Evolutionary conservation across 2,113 vertebrate species (phyloP), one percentile per base, ranked within the genome.

Genomic region (Lasiurus borealis): DNA sequence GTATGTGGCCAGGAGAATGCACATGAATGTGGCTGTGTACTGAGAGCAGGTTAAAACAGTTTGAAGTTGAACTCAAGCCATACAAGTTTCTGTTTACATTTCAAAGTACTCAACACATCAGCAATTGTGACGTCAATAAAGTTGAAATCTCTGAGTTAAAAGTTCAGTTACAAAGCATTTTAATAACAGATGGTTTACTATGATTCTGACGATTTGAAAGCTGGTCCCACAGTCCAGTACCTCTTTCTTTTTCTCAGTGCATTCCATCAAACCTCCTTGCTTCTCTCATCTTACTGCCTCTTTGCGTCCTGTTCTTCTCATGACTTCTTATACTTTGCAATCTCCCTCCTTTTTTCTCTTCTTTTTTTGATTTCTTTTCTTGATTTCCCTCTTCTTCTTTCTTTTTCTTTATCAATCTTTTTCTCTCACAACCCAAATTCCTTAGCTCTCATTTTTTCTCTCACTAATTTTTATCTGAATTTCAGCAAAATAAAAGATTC

Each of bases 71-170:
- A 64, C 40, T 88, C 16, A 68, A 50, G 46, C 14, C 50, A 92
- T 36, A 27, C 14, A 18, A 40, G 48, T 27, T 84, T 93, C 48
- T 81, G 93, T 96, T 98, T 97, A 91, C 92, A 91, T 97, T 97
- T 93, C 97, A 96, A 97, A 98, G 95, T 97, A 97, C 88, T 92
- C 69, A 93, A 92, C 83, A 95, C n/a, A 36, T n/a, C 88, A 97
- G 92, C 95, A 97, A 50, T 46, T 27, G 16, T 85, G 44, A 71
- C 62, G 36, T 96, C 97, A 98, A 81, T 95, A 96, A 90, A 96
- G n/a, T 59, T 62, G 40, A 97, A 94, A 83, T 83, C 83, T 73
- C 71, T n/a, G 34, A 96, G 96, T 90, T 96, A 92, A 97, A 91
- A 97, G 91, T 95, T 97, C 95, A 98, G 77, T 34, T 83, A 86